Evolutionary conservation across 2,888 invertebrate species (phyloP).

Genomic region (Criorhina ranunculi): DNA sequence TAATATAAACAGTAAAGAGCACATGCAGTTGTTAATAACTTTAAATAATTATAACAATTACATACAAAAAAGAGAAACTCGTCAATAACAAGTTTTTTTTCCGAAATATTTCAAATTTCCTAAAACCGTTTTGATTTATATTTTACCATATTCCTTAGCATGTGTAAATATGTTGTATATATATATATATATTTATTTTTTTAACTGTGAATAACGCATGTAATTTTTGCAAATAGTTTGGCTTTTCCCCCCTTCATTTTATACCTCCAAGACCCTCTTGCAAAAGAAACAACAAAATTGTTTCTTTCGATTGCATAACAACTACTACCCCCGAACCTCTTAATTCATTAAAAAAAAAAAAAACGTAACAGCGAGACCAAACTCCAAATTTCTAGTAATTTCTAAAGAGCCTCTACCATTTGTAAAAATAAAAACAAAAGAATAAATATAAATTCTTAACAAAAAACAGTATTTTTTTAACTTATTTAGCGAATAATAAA

Average conservation of each 20-base stretch:
- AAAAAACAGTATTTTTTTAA: slow-evolving; percentile 48
- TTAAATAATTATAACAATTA: slow-evolving; percentile 19
- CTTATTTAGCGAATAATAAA: slow-evolving; percentile 67
- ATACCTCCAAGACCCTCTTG: slow-evolving; percentile 5
- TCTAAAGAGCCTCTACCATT: slow-evolving; percentile 80
- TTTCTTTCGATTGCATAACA: slow-evolving; percentile 34
- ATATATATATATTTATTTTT: too few relatives aligned
- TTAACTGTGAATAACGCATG: slow-evolving; percentile 61
- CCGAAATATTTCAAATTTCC: not conserved
- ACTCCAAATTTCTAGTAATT: slow-evolving; percentile 67
- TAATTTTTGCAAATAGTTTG: slow-evolving; percentile 66
- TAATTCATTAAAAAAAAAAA: slow-evolving; percentile 33
- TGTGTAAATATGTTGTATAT: slow-evolving; percentile 46
- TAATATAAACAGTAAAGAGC: slow-evolving; percentile 4
- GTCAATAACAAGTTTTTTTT: slow-evolving; percentile 7
- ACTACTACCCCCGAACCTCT: slow-evolving; percentile 28
- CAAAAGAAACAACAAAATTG: not conserved
- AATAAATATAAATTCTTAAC: slow-evolving; percentile 35
- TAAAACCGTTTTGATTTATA: slow-evolving; percentile 22
- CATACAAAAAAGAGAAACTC: slow-evolving; percentile 10
- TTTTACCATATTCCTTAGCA: slow-evolving; percentile 52
- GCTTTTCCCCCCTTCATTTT: slow-evolving; percentile 44
- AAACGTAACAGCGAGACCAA: slow-evolving; percentile 63
- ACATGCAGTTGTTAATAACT: slow-evolving; percentile 23
- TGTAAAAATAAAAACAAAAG: slow-evolving; percentile 75